Conservation (phyloP, 37 sponge, comb jelly and placozoan genomes). For the Beroe ovata region DNA sequence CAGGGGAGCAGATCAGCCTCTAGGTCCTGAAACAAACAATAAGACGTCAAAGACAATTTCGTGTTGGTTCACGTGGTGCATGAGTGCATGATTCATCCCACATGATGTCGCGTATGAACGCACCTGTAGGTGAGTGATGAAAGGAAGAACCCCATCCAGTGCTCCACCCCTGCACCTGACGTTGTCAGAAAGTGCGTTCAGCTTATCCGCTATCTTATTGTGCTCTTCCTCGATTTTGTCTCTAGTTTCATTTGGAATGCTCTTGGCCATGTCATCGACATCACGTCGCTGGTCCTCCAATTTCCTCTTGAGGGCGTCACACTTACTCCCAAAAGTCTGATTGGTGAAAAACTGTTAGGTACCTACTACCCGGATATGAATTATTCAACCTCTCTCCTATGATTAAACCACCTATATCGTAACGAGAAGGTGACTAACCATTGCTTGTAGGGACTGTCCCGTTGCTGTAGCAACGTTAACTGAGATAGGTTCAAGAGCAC, state of each 20-base stretch:
- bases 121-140: slow-evolving; percentile 29
- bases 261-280: neutral
- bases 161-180: slow-evolving; percentile 27
- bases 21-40: slow-evolving; percentile 29
- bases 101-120: no score
- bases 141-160: slow-evolving; percentile 50
- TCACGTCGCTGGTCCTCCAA: neutral
- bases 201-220: neutral
- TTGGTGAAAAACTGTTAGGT: no score
- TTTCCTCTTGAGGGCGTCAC: neutral
- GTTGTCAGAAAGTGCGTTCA: neutral
- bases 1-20: slow-evolving; percentile 48
- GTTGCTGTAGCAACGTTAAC: slow-evolving; percentile 56
- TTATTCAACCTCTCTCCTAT: no score
- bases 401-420: no score
- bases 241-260: slow-evolving; percentile 4
- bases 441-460: slow-evolving; percentile 30
- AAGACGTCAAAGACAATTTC: no score
- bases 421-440: no score
- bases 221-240: neutral
- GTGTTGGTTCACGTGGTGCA: no score
- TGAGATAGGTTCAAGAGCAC: slow-evolving; percentile 36
- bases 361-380: no score
- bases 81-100: no score
- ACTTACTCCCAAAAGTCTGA: neutral